These are phyloP conservation scores for Sebastes minor DNA, from an alignment of 2,797 vertebrate species.

Conservation along the genomic window DNA sequence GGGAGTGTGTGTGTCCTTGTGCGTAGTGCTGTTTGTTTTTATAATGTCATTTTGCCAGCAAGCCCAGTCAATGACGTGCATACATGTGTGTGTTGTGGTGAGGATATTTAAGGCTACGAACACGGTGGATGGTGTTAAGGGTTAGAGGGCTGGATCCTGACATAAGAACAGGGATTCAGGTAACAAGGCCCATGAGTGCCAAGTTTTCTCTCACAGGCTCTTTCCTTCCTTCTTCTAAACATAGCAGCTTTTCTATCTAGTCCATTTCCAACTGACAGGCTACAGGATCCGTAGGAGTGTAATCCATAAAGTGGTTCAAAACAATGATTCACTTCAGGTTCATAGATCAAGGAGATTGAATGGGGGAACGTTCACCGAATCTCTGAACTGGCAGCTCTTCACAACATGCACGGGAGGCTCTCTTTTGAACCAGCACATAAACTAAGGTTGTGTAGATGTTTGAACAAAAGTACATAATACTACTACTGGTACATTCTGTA, in stretches of 20 bases:
- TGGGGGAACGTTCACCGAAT: constrained; percentile 21
- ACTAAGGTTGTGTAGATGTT: not conserved
- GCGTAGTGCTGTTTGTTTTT: not conserved
- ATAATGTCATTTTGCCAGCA: not conserved
- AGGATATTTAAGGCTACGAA: constrained; percentile 6
- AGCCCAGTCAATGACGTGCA: not conserved
- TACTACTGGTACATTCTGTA: not conserved
- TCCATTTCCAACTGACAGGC: constrained; percentile 24
- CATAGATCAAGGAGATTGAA: constrained; percentile 44
- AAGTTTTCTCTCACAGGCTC: not conserved
- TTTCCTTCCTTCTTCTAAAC: constrained; percentile 8
- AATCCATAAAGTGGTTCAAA: constrained; percentile 44
- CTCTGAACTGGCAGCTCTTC: constrained; percentile 7
- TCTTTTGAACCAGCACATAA: not conserved
- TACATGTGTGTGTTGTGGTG: not conserved
- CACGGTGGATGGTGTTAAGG: not conserved
- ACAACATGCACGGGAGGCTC: not conserved
- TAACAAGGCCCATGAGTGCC: not conserved
- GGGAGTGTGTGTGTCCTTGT: not conserved
- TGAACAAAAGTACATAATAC: not conserved
- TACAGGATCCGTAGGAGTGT: constrained; percentile 34
- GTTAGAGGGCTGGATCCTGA: constrained; percentile 30
- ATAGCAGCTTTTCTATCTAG: not conserved
- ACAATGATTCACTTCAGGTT: constrained; percentile 61
- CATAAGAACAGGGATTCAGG: constrained; percentile 7